Evolutionary conservation across 2,113 vertebrate genomes (phyloP), one percentile per base, ranked within the genome.

Genomic region (Kobus ellipsiprymnus): DNA sequence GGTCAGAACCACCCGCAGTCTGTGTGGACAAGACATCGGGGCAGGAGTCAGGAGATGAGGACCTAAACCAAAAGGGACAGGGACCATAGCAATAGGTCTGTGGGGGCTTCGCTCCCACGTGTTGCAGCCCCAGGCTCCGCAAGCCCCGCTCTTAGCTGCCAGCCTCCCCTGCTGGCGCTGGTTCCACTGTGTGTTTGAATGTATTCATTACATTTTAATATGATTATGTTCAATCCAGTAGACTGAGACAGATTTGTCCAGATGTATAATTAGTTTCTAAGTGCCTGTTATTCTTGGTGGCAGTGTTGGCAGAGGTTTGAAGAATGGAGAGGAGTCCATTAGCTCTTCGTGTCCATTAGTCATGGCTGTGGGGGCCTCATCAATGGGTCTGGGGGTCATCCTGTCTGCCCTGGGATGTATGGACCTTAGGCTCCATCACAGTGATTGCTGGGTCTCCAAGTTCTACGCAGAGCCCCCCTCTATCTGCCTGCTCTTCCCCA

Each of bases 151-250:
- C 59, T 60, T 2, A 48, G 33, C 83, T 9, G 33, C 82, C 93
- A 30, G 74, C 40, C 11, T 46, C 84, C 30, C 27, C 87, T 50
- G 44, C 89, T 90, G n/a, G 74, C 23, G 44, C 67, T 1, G 15
- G 54, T 52, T 95, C 91, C 91, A 60, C 30, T 87, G 95, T 97
- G 84, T 55, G 33, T 94, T 89, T 91, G 82, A 94, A 95, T 92
- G 96, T 95, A 94, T 97, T 97, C 98, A 97, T 98, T 98, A 95
- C 85, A 92, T 95, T 98, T 97, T 98, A 98, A 97, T 97, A 94
- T 93, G 93, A 97, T 97, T 92, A 90, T 90, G 74, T 93, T 80
- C 97, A 95, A 96, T 90, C 95, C 86, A 97, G 89, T 90, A 97
- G 96, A 87, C 96, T 85, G 97, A 97, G 91, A 91, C 95, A 74